These are phyloP conservation scores for Bellardia bayeri DNA, from an alignment of 2,888 invertebrate genomes.

Conservation along the genomic window DNA sequence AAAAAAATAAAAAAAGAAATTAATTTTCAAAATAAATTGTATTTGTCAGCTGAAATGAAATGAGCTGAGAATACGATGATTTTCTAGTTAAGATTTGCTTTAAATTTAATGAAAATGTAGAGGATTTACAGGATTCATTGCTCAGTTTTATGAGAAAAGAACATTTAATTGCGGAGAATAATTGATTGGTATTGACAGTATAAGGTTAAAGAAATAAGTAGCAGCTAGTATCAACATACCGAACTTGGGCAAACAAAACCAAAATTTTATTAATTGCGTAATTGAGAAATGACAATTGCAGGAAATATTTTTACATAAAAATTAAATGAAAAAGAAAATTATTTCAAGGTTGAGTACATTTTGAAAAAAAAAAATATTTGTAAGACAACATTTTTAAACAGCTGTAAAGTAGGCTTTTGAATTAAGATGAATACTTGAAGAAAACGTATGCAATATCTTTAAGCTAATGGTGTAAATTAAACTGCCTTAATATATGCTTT, in stretches of 20 bases:
- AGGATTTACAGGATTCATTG: slow-evolving; percentile 18
- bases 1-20: background rate
- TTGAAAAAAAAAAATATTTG: background rate
- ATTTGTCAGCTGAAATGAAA: slow-evolving; percentile 8
- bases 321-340: background rate
- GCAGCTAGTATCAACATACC: background rate
- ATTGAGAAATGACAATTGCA: background rate
- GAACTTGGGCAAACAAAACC: background rate
- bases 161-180: background rate
- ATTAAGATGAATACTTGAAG: too few relatives aligned
- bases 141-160: background rate
- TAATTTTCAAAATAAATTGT: slow-evolving; percentile 28
- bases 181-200: slow-evolving; percentile 6
- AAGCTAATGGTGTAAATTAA: background rate
- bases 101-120: slow-evolving; percentile 35
- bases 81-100: background rate
- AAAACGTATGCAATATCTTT: background rate
- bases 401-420: background rate
- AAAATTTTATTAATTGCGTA: background rate
- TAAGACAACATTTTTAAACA: background rate
- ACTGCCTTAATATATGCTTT: background rate
- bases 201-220: background rate
- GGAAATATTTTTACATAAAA: background rate
- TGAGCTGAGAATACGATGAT: background rate
- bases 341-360: background rate